Evolutionary conservation across 2,888 invertebrate species (phyloP).

Genomic region (Ochropacha duplaris): DNA sequence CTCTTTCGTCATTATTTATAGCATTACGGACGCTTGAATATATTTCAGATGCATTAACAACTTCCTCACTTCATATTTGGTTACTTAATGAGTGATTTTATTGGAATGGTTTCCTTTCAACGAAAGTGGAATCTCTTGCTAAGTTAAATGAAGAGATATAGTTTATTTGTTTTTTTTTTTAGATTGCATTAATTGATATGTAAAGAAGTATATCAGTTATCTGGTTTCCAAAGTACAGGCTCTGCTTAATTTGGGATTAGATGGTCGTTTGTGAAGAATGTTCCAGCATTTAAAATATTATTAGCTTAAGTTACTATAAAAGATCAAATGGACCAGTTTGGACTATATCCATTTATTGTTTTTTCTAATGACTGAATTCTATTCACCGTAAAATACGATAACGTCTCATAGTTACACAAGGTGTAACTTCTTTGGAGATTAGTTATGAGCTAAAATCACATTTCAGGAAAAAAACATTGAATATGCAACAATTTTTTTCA

Average conservation of each 20-base stretch:
- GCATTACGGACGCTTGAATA: background rate
- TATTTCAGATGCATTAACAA: background rate
- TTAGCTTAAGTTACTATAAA: background rate
- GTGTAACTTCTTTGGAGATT: background rate
- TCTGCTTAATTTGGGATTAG: no score
- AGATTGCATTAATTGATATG: no score
- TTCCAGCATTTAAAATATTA: no score
- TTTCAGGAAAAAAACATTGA: no score
- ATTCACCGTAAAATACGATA: background rate
- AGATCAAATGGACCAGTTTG: background rate
- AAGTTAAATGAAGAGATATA: background rate
- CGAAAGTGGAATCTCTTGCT: background rate
- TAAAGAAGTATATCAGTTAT: no score
- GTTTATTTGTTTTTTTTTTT: no score
- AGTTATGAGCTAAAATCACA: no score
- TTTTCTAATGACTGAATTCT: background rate
- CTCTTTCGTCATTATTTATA: conserved; percentile 22
- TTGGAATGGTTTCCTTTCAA: background rate
- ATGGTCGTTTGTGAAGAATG: no score
- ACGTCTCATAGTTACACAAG: background rate
- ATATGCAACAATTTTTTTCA: no score
- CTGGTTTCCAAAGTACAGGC: no score
- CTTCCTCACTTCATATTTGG: background rate
- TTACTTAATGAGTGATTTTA: background rate
- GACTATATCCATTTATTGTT: background rate